phyloP scores from a whole-genome alignment of 1,140 invertebrate genomes.

The Chrysomallon squamiferum region DNA sequence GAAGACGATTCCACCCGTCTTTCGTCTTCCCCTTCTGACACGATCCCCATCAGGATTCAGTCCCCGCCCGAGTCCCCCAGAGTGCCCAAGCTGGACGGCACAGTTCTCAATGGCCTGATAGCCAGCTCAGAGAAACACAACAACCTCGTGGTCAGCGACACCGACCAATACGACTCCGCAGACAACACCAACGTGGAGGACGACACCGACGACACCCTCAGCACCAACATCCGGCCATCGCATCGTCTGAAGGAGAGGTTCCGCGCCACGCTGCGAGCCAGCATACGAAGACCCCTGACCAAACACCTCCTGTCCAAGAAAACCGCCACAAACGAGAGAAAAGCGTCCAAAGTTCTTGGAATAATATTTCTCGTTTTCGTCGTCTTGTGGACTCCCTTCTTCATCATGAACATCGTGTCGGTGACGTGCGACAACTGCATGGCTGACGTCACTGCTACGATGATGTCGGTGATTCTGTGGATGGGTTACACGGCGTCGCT shows the following conservation, averaged over 20 bases:
- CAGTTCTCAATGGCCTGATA: neutral
- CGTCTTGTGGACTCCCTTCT: conserved; percentile 62
- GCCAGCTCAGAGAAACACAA: neutral
- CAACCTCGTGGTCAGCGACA: neutral
- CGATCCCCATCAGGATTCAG: neutral
- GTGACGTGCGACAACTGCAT: conserved; percentile 48
- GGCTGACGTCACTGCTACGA: conserved; percentile 31
- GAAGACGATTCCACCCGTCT: neutral
- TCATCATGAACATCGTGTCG: conserved; percentile 58
- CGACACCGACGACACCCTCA: neutral
- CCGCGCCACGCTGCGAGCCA: conserved; percentile 19
- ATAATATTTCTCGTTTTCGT: conserved; percentile 63
- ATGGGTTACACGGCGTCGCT: conserved; percentile 63
- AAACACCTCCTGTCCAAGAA: conserved; percentile 48
- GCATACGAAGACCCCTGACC: conserved; percentile 6
- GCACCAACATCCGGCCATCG: neutral
- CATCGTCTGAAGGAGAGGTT: conserved; percentile 11
- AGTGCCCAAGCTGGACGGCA: conserved; percentile 7
- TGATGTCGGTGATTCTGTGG: conserved; percentile 60
- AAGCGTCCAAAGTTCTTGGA: conserved; percentile 60
- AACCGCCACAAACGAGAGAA: conserved; percentile 57
- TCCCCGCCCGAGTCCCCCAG: neutral
- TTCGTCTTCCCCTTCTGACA: neutral
- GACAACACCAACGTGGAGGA: neutral
- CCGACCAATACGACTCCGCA: neutral